Evolutionary conservation across 2,797 vertebrate genomes (phyloP), one percentile per base, ranked within the genome.

Genomic region (Acropternis orthonyx): DNA sequence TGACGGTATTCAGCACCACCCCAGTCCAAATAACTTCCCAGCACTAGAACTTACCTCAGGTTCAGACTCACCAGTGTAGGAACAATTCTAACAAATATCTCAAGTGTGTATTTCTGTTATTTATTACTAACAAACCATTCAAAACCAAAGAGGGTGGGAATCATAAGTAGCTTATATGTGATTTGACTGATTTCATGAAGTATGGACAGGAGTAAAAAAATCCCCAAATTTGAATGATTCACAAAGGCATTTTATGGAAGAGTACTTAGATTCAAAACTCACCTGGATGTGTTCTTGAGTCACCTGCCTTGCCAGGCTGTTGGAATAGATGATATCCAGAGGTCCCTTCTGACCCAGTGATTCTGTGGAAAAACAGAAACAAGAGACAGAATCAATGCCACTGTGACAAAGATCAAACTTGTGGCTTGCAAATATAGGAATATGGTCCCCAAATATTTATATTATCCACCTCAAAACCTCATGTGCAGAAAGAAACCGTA

Each of bases 401-500:
- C 15, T 59, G 36, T 41, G 56, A 44, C 2, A 22, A 22, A 76
- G 46, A 52, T 32, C 6, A 30, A 44, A 30, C 36, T 37, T 68
- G 21, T 69, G 55, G 23, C 32, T 76, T 52, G 28, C 41, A 89
- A 39, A 41, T 4, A 26, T 3, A 78, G 39, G 62, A 37, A n/a
- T 11, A 27, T 1, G 28, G 12, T 6, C 30, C 41, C 21, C 17
- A 59, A 36, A 55, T 27, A 55, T n/a, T 65, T 41, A 2, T 14
- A 21, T 72, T 22, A 21, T 20, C 15, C 22, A 55, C 26, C 46
- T 61, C 23, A 32, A 87, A 75, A 32, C 26, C 9, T 58, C 54
- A 11, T 1, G 10, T 39, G 44, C 58, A 49, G 16, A 27, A 43
- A 0, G 9, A 68, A 10, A 39, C 10, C 28, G 3, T 18, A 15